phyloP scores from a whole-genome alignment of 2,797 vertebrate genomes.

The Falco novaeseelandiae region DNA sequence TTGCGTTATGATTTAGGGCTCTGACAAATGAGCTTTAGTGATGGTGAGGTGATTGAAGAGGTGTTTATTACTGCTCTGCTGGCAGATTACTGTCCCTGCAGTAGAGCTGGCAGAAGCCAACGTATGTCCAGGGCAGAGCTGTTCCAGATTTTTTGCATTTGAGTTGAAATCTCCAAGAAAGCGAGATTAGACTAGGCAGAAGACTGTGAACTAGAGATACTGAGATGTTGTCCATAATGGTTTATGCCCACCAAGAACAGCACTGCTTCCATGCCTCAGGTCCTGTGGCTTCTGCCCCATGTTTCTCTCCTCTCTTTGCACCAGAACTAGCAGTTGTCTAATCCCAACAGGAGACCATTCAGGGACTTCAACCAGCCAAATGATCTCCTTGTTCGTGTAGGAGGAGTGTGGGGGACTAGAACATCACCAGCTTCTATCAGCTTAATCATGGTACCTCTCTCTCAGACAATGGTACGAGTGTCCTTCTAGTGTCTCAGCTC shows the following conservation, averaged over 20 bases:
- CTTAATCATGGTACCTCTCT: background rate
- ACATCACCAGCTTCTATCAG: background rate
- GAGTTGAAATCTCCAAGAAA: background rate
- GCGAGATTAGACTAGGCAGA: background rate
- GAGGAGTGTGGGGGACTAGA: background rate
- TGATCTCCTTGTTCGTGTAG: background rate
- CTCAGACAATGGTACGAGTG: background rate
- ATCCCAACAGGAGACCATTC: background rate
- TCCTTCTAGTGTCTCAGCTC: background rate
- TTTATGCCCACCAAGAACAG: background rate
- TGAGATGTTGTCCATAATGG: background rate
- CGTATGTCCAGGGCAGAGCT: background rate
- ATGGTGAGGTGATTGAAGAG: background rate
- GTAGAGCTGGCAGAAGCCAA: background rate
- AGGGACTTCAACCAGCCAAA: background rate
- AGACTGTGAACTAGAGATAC: background rate
- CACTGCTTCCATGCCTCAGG: background rate
- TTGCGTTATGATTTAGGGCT: slow-evolving; percentile 6
- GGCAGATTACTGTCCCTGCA: background rate
- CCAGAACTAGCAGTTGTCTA: background rate
- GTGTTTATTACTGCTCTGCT: background rate
- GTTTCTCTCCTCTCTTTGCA: background rate
- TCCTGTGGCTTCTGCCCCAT: background rate
- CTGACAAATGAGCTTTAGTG: background rate
- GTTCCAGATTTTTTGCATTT: background rate